phyloP scores from a whole-genome alignment of 2,888 invertebrate species.

The Cosmia trapezina region DNA sequence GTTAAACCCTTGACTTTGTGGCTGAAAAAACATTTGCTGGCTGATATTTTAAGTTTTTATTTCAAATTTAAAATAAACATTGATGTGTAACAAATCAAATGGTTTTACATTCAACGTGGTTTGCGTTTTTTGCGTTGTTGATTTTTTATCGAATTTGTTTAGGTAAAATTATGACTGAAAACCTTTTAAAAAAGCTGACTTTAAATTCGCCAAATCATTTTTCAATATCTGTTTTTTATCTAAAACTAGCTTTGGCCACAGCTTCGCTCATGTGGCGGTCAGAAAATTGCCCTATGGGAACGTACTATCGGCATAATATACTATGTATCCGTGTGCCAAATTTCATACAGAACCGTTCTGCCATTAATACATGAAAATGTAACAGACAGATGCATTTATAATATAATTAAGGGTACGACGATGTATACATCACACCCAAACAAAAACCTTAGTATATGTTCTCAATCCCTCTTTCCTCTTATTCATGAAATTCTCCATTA shows the following conservation, averaged over 20 bases:
- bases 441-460: not conserved
- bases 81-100: slow-evolving; percentile 24
- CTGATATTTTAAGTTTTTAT: slow-evolving; percentile 19
- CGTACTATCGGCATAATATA: not conserved
- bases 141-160: slow-evolving; percentile 3
- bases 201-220: no score
- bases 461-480: not conserved
- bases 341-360: not conserved
- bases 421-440: not conserved
- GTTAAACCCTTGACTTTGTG: slow-evolving; percentile 10
- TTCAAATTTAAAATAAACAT: slow-evolving; percentile 27
- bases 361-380: not conserved
- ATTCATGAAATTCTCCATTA: slow-evolving; percentile 7
- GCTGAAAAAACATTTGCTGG: slow-evolving; percentile 28
- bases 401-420: not conserved
- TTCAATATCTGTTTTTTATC: not conserved
- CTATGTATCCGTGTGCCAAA: not conserved
- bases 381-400: not conserved
- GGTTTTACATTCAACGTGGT: slow-evolving; percentile 24
- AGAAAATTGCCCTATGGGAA: not conserved
- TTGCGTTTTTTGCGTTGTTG: slow-evolving; percentile 12
- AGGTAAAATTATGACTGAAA: not conserved
- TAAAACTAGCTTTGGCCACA: not conserved
- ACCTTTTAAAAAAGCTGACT: not conserved
- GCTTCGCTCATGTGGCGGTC: not conserved